phyloP scores from a whole-genome alignment of 1,140 invertebrate species.

The Macrotrachela quadricornifera region DNA sequence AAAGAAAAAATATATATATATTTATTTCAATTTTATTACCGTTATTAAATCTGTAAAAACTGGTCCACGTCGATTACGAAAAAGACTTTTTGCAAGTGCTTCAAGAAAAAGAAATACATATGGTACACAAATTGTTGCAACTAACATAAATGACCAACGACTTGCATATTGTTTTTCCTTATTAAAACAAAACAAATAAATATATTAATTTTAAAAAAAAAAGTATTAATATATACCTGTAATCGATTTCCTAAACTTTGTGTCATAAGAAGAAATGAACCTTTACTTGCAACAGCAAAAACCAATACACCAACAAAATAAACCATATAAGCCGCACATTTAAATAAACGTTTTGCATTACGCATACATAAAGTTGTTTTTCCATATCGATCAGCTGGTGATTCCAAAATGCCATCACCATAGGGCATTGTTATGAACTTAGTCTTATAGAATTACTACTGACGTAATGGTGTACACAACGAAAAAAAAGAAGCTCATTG shows the following conservation, averaged over 20 bases:
- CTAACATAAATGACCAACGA: slow-evolving; percentile 14
- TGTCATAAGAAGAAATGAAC: slow-evolving; percentile 18
- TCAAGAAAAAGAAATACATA: slow-evolving; percentile 16
- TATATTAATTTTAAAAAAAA: slow-evolving; percentile 11
- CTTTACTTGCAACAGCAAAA: slow-evolving; percentile 17
- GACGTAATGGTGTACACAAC: too few relatives aligned
- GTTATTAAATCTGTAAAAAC: slow-evolving; percentile 17
- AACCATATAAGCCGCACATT: slow-evolving; percentile 18
- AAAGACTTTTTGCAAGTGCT: slow-evolving; percentile 11
- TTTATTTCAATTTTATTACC: background rate
- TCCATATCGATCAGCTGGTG: slow-evolving; percentile 11
- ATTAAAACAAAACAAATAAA: slow-evolving; percentile 12
- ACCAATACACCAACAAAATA: slow-evolving; percentile 15
- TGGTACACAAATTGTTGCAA: slow-evolving; percentile 18
- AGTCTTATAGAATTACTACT: too few relatives aligned
- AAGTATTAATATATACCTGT: slow-evolving; percentile 10
- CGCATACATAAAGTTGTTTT: slow-evolving; percentile 9
- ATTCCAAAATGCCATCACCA: slow-evolving; percentile 9
- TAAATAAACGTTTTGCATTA: slow-evolving; percentile 12
- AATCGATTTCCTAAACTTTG: slow-evolving; percentile 18
- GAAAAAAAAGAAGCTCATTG: too few relatives aligned
- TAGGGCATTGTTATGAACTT: too few relatives aligned
- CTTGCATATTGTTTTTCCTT: slow-evolving; percentile 11
- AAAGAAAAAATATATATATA: too few relatives aligned
- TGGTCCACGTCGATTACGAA: slow-evolving; percentile 18